phyloP scores from a whole-genome alignment of 2,888 invertebrate genomes.

The Peribatodes rhomboidaria region DNA sequence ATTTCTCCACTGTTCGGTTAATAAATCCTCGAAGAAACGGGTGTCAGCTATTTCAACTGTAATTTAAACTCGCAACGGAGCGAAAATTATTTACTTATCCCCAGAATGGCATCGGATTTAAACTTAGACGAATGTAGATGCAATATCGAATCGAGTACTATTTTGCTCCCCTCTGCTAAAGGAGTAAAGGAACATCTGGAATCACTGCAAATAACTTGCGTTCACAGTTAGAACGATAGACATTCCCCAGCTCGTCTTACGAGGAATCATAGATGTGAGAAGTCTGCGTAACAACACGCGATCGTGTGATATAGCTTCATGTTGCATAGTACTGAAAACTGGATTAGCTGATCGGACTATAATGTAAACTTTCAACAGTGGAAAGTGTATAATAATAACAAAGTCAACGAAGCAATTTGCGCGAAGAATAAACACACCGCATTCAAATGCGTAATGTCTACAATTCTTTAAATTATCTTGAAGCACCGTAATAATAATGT shows the following conservation, averaged over 20 bases:
- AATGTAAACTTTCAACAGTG: neutral
- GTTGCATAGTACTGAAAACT: slow-evolving; percentile 26
- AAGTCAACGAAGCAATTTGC: neutral
- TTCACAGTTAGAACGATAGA: slow-evolving; percentile 55
- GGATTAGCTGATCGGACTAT: slow-evolving; percentile 19
- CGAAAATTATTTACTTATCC: slow-evolving; percentile 52
- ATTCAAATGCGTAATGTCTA: slow-evolving; percentile 28
- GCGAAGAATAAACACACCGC: neutral
- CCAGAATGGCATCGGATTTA: slow-evolving; percentile 40
- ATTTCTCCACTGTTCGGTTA: slow-evolving; percentile 45
- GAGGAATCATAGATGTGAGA: slow-evolving; percentile 62
- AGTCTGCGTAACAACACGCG: slow-evolving; percentile 51
- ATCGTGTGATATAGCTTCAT: slow-evolving; percentile 51
- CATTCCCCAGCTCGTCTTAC: slow-evolving; percentile 61
- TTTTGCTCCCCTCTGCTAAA: slow-evolving; percentile 51
- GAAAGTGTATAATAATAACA: slow-evolving; percentile 4
- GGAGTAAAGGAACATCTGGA: slow-evolving; percentile 58
- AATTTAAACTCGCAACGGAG: slow-evolving; percentile 49
- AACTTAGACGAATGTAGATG: slow-evolving; percentile 51
- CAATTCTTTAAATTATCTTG: slow-evolving; percentile 26
- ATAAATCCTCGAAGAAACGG: slow-evolving; percentile 49
- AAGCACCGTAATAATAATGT: slow-evolving; percentile 56
- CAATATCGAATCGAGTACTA: slow-evolving; percentile 55
- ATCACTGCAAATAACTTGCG: slow-evolving; percentile 63
- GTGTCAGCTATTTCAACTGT: slow-evolving; percentile 48